Evolutionary conservation across 2,113 vertebrate genomes (phyloP).

Genomic region (Tenrec ecaudatus): DNA sequence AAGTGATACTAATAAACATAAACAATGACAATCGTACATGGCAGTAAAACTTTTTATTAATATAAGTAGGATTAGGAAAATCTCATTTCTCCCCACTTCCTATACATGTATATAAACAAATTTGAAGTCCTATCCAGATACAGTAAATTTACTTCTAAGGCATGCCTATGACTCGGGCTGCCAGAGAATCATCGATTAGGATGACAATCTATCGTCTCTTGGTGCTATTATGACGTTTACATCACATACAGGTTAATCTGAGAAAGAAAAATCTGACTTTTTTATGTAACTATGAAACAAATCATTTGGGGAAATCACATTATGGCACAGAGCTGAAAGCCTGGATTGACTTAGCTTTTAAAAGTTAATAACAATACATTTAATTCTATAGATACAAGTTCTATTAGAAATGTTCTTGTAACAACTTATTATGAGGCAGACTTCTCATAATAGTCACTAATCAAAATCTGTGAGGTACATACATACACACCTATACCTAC

Average conservation of each 20-base stretch:
- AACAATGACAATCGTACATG: not conserved
- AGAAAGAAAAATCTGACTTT: not conserved
- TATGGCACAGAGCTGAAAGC: slow-evolving; percentile 34
- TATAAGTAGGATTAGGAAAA: not conserved
- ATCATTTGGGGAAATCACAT: slow-evolving; percentile 26
- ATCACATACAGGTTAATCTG: slow-evolving; percentile 1
- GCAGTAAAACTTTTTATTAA: not conserved
- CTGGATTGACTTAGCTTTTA: slow-evolving; percentile 5
- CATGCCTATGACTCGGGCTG: not conserved
- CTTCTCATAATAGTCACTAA: not conserved
- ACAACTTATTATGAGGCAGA: slow-evolving; percentile 4
- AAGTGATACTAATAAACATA: not conserved
- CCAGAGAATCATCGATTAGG: not conserved
- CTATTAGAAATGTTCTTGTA: slow-evolving; percentile 29
- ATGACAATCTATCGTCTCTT: not conserved
- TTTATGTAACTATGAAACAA: not conserved
- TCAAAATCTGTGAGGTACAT: not conserved
- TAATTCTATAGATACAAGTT: not conserved
- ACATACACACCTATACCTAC: too few relatives aligned
- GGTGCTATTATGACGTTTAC: not conserved
- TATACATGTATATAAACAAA: slow-evolving; percentile 15
- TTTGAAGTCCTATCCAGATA: slow-evolving; percentile 15
- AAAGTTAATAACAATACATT: slow-evolving; percentile 46
- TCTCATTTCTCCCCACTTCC: not conserved
- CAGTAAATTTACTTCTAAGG: slow-evolving; percentile 56